phyloP scores from a whole-genome alignment of 2,797 vertebrate genomes.

The Hemitrygon akajei region DNA sequence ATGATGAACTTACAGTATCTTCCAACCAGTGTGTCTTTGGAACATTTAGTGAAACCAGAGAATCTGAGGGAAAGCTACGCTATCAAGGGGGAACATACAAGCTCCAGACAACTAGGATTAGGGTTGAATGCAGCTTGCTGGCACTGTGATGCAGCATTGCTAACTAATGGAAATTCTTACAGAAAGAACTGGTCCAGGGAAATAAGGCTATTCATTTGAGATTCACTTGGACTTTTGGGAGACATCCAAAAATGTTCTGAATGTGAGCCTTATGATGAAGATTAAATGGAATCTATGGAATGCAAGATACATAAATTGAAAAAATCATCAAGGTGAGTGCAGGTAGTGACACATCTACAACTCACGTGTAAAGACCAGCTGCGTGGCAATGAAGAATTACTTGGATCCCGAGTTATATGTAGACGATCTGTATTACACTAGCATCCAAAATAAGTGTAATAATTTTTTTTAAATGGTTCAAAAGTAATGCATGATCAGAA shows the following conservation, averaged over 20 bases:
- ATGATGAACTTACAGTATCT: too few relatives aligned
- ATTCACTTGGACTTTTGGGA: not conserved
- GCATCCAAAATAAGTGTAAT: too few relatives aligned
- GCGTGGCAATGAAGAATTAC: not conserved
- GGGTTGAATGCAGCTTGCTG: too few relatives aligned
- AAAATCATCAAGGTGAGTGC: not conserved
- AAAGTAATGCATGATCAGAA: too few relatives aligned
- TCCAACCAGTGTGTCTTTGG: too few relatives aligned
- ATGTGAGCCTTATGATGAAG: not conserved
- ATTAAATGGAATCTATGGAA: not conserved
- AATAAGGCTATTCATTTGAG: not conserved
- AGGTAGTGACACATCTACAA: not conserved
- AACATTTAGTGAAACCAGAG: too few relatives aligned
- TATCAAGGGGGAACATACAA: too few relatives aligned
- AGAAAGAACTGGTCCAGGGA: not conserved
- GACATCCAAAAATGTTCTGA: not conserved
- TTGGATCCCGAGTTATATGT: not conserved
- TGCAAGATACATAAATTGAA: not conserved
- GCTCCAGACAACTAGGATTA: too few relatives aligned
- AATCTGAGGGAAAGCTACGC: too few relatives aligned
- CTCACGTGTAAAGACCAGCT: not conserved
- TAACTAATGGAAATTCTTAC: not conserved
- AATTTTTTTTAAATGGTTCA: too few relatives aligned
- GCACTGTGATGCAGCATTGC: too few relatives aligned
- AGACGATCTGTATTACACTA: not conserved